Conservation (phyloP, 2,888 invertebrate genomes). For the Callyntrura sp. region DNA sequence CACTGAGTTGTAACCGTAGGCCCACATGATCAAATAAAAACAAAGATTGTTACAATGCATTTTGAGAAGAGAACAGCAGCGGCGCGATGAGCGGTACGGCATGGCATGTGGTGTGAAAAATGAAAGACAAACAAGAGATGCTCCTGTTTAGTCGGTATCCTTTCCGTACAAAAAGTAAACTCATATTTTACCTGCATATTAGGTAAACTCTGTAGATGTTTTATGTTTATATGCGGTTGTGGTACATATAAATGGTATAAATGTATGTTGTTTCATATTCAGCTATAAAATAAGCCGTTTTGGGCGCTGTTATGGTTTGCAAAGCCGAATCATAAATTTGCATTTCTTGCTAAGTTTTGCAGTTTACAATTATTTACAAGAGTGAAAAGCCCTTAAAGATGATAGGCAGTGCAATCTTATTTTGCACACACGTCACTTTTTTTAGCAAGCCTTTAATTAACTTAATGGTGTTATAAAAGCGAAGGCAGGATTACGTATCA, state of each 20-base stretch:
- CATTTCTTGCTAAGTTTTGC: background rate
- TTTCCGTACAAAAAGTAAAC: too few species aligned
- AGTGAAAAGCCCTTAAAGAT: background rate
- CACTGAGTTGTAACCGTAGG: constrained; percentile 76
- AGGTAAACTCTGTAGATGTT: background rate
- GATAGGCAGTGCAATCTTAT: background rate
- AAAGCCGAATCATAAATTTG: background rate
- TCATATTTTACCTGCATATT: too few species aligned
- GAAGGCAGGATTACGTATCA: constrained; percentile 58
- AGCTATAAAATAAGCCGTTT: too few species aligned
- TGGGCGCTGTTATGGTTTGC: background rate
- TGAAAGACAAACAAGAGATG: background rate
- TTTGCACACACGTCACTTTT: constrained; percentile 15
- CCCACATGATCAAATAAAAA: constrained; percentile 74
- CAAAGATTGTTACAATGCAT: constrained; percentile 31
- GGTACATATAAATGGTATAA: too few species aligned
- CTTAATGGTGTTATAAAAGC: constrained; percentile 63
- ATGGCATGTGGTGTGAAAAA: background rate
- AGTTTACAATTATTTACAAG: background rate
- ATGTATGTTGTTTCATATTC: too few species aligned
- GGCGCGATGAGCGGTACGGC: too few species aligned
- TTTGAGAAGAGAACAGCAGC: too few species aligned
- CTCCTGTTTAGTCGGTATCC: too few species aligned
- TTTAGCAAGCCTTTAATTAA: constrained; percentile 47
- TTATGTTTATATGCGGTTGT: too few species aligned